Evolutionary conservation across 1,140 invertebrate species (phyloP).

Genomic region (Drosophila mauritiana): DNA sequence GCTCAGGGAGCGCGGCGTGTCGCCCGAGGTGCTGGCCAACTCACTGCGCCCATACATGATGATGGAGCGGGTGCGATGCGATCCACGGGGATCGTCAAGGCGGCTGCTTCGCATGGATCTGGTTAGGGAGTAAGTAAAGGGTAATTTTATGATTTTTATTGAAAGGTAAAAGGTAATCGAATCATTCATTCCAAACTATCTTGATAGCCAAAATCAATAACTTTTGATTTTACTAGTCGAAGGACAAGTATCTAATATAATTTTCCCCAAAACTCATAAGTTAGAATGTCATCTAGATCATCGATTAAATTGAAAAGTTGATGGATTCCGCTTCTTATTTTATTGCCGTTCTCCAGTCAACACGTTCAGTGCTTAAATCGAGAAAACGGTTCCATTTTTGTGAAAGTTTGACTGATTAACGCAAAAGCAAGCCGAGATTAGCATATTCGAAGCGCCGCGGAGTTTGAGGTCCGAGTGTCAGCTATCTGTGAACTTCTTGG

Average conservation of each 20-base stretch:
- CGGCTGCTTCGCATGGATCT: conserved; percentile 81
- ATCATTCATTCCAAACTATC: no score
- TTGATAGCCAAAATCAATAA: not conserved
- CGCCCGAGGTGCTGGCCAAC: conserved; percentile 73
- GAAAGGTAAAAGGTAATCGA: no score
- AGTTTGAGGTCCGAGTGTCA: not conserved
- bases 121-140: not conserved
- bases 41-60: conserved; percentile 84
- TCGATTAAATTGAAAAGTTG: conserved; percentile 14
- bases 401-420: conserved; percentile 74
- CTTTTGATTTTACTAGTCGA: no score
- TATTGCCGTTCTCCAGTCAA: conserved; percentile 15
- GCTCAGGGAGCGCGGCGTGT: conserved; percentile 68
- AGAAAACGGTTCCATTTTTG: conserved; percentile 63
- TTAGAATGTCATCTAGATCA: conserved; percentile 16
- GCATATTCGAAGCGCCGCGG: conserved; percentile 30
- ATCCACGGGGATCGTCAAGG: conserved; percentile 81
- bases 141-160: no score
- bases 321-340: conserved; percentile 1
- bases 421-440: conserved; percentile 50
- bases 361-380: conserved; percentile 22
- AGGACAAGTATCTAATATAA: no score
- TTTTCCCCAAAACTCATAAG: not conserved
- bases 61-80: conserved; percentile 83
- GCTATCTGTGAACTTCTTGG: conserved; percentile 7